Evolutionary conservation across 2,113 vertebrate species (phyloP).

Genomic region (Mola mola): DNA sequence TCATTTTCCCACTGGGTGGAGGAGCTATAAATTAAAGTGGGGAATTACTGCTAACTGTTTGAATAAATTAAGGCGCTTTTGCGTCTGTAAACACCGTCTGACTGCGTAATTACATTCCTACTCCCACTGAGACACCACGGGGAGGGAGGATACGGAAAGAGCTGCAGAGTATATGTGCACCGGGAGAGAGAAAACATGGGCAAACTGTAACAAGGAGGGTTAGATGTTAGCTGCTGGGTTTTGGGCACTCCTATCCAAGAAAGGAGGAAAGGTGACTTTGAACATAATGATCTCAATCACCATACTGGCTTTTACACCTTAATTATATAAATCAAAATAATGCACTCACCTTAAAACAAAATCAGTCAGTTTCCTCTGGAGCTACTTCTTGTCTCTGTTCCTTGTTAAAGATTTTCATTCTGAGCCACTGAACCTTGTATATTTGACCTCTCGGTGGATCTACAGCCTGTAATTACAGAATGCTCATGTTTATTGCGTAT

Average conservation of each 20-base stretch:
- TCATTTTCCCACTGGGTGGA: conserved; percentile 75
- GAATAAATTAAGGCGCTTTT: conserved; percentile 86
- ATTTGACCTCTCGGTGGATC: conserved; percentile 23
- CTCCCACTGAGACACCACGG: conserved; percentile 76
- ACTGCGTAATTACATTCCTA: conserved; percentile 85
- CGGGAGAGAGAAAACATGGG: conserved; percentile 26
- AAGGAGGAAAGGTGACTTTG: conserved; percentile 59
- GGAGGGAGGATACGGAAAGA: conserved; percentile 58
- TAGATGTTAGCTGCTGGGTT: conserved; percentile 37
- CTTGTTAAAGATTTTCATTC: not conserved
- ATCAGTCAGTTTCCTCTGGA: not conserved
- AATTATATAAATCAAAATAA: conserved; percentile 21
- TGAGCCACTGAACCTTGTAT: not conserved
- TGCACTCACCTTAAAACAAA: not conserved
- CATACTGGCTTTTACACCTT: conserved; percentile 23
- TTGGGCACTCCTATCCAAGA: conserved; percentile 39
- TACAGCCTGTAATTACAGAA: conserved; percentile 22
- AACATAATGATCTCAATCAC: conserved; percentile 35
- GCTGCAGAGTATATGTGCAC: conserved; percentile 32
- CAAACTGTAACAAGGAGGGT: conserved; percentile 43
- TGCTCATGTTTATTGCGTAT: conserved; percentile 26
- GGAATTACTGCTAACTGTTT: conserved; percentile 86
- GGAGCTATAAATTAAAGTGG: conserved; percentile 86
- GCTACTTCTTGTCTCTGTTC: not conserved
- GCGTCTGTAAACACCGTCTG: conserved; percentile 85